These are phyloP conservation scores for Fringilla coelebs DNA, from an alignment of 2,797 vertebrate species.

Conservation along the genomic window DNA sequence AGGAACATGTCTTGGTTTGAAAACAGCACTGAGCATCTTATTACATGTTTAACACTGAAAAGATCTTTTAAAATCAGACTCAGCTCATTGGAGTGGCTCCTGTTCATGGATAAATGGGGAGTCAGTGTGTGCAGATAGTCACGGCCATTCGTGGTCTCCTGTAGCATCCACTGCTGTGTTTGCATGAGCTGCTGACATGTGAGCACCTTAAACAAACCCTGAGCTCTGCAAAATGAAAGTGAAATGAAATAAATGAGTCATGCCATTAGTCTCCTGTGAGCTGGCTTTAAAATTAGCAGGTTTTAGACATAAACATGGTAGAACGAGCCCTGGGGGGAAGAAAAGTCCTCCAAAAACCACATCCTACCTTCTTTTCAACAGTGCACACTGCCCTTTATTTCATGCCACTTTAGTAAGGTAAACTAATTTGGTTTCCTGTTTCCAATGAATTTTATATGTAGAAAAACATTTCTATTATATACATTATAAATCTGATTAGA, in stretches of 20 bases:
- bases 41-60: background rate
- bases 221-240: constrained; percentile 14
- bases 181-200: background rate
- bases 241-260: background rate
- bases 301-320: background rate
- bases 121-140: background rate
- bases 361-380: background rate
- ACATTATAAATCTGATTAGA: background rate
- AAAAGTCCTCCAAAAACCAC: background rate
- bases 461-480: background rate
- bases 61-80: background rate
- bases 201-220: background rate
- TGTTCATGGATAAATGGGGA: background rate
- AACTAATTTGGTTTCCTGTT: background rate
- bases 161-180: background rate
- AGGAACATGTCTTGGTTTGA: background rate
- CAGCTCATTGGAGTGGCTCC: background rate
- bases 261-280: background rate
- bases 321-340: background rate
- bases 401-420: background rate
- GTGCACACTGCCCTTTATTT: background rate
- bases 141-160: background rate
- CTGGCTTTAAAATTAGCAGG: constrained; percentile 11
- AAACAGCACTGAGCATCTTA: constrained; percentile 3
- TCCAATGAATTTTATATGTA: background rate